These are phyloP conservation scores for Sebastes umbrosus DNA, from an alignment of 2,797 vertebrate species.

Conservation along the genomic window DNA sequence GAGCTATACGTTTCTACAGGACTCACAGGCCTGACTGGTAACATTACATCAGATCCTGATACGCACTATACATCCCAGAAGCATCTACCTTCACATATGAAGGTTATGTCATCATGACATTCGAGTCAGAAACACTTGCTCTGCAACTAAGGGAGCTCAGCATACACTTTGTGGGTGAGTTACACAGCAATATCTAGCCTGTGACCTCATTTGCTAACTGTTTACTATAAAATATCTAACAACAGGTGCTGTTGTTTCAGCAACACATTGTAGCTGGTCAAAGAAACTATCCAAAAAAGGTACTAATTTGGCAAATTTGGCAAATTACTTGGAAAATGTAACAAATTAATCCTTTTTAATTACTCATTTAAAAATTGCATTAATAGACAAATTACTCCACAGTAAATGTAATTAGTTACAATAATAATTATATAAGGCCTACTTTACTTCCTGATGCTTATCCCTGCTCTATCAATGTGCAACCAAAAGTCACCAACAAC, in stretches of 20 bases:
- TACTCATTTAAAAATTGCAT: background rate
- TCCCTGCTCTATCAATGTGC: background rate
- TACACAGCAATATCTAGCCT: background rate
- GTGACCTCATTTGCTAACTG: background rate
- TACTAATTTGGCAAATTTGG: background rate
- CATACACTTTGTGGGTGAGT: background rate
- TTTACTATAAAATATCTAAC: background rate
- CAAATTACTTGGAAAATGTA: background rate
- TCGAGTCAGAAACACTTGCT: background rate
- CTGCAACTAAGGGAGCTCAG: background rate
- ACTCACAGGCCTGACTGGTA: background rate
- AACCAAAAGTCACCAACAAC: background rate
- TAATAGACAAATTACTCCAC: background rate
- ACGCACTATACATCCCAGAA: background rate
- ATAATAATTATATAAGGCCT: background rate
- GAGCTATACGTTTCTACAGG: slow-evolving; percentile 3
- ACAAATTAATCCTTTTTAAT: background rate
- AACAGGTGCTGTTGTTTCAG: background rate
- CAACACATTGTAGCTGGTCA: background rate
- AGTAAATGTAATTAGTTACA: background rate
- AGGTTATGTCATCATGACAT: background rate
- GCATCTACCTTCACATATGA: background rate
- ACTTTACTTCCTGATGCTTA: background rate
- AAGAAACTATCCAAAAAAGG: background rate
- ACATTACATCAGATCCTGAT: background rate